These are phyloP conservation scores for Ceratina calcarata DNA, from an alignment of 1,140 invertebrate genomes.

Conservation along the genomic window DNA sequence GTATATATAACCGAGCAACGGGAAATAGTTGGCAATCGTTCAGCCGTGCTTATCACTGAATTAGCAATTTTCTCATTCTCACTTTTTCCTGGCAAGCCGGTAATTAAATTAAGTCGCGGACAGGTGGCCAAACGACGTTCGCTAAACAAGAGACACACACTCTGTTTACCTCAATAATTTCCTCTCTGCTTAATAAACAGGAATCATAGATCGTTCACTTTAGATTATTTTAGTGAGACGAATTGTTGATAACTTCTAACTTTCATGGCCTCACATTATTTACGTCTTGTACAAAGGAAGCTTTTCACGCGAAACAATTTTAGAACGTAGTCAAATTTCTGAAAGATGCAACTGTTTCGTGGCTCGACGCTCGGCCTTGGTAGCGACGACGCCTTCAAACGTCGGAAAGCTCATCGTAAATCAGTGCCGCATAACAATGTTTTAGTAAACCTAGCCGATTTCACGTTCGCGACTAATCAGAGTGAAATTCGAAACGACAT, in stretches of 20 bases:
- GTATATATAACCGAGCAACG: slow-evolving; percentile 4
- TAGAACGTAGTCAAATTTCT: slow-evolving; percentile 1
- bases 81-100: slow-evolving; percentile 30
- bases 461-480: neutral
- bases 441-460: too few species aligned
- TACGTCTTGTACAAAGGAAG: neutral
- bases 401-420: neutral
- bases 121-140: neutral
- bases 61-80: slow-evolving; percentile 46
- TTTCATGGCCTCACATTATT: too few species aligned
- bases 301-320: neutral
- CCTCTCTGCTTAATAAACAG: too few species aligned
- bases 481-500: slow-evolving; percentile 30
- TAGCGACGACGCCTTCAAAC: neutral
- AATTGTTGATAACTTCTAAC: too few species aligned
- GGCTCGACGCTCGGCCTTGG: neutral
- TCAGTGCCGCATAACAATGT: neutral
- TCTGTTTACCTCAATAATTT: too few species aligned
- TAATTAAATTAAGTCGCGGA: slow-evolving; percentile 38
- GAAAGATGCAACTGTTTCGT: slow-evolving; percentile 1
- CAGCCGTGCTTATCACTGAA: slow-evolving; percentile 40
- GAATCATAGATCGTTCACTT: too few species aligned
- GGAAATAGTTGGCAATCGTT: slow-evolving; percentile 27
- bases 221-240: too few species aligned
- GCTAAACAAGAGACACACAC: neutral